Percentiles rank a stretch among this genome's conserved stretches.
Conservation (phyloP, 2,888 invertebrate genomes). For the Spilosoma lubricipeda region DNA sequence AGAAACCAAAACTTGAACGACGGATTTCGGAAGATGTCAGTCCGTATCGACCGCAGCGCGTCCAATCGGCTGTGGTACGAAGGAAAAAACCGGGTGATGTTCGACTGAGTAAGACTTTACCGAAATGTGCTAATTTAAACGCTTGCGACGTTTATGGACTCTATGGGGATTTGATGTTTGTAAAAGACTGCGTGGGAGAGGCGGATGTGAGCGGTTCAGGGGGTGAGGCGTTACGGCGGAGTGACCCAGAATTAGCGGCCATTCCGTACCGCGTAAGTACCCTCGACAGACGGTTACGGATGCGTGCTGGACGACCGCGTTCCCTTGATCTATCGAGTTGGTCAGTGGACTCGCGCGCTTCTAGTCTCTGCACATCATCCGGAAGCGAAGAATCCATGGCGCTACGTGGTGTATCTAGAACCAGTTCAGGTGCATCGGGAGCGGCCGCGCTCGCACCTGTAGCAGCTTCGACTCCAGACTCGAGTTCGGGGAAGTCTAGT, state of each 20-base stretch:
- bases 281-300: slow-evolving; percentile 91
- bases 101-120: slow-evolving; percentile 92
- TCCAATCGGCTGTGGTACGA: slow-evolving; percentile 78
- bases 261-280: slow-evolving; percentile 94
- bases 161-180: slow-evolving; percentile 95
- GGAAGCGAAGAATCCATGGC: slow-evolving; percentile 95
- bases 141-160: slow-evolving; percentile 95
- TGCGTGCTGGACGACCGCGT: slow-evolving; percentile 93
- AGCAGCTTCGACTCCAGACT: slow-evolving; percentile 80
- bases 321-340: slow-evolving; percentile 94
- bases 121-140: slow-evolving; percentile 89
- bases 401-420: slow-evolving; percentile 90
- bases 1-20: slow-evolving; percentile 87
- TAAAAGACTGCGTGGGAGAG: slow-evolving; percentile 94
- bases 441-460: slow-evolving; percentile 85
- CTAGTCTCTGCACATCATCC: slow-evolving; percentile 93
- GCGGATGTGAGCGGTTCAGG: slow-evolving; percentile 90
- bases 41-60: slow-evolving; percentile 78
- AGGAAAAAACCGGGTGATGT: slow-evolving; percentile 83
- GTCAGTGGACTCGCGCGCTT: slow-evolving; percentile 94
- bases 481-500: slow-evolving; percentile 75
- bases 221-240: slow-evolving; percentile 91
- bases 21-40: slow-evolving; percentile 87
- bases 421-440: slow-evolving; percentile 91
- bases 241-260: slow-evolving; percentile 94